phyloP scores from a whole-genome alignment of 2,797 vertebrate species.

The Menidia menidia region DNA sequence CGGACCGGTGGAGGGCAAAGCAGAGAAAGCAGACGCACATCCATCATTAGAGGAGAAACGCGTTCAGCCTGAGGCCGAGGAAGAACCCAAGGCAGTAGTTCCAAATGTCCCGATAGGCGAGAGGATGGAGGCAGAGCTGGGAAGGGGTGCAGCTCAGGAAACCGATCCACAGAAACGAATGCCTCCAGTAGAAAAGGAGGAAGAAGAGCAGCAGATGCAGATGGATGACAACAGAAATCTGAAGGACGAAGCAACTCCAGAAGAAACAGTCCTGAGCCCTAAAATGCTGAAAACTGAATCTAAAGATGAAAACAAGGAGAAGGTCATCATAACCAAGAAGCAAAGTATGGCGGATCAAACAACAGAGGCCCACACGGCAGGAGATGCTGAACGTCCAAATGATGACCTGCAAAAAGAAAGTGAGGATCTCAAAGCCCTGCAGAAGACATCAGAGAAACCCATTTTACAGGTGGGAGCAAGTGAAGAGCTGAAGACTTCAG shows the following conservation, averaged over 20 bases:
- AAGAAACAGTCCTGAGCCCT: not conserved
- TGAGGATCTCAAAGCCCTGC: not conserved
- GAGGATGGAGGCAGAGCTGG: slow-evolving; percentile 11
- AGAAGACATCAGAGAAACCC: slow-evolving; percentile 5
- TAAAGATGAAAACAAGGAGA: slow-evolving; percentile 3
- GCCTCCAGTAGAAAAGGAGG: slow-evolving; percentile 21
- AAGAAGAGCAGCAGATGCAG: slow-evolving; percentile 13
- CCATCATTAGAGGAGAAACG: slow-evolving; percentile 30
- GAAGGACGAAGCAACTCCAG: slow-evolving; percentile 7
- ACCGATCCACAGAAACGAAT: slow-evolving; percentile 20
- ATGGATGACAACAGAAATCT: slow-evolving; percentile 2
- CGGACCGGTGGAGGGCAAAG: slow-evolving; percentile 8
- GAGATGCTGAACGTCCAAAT: slow-evolving; percentile 12
- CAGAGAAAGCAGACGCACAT: slow-evolving; percentile 29
- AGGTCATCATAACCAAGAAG: not conserved
- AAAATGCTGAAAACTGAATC: not conserved
- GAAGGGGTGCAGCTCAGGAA: slow-evolving; percentile 8
- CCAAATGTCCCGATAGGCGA: slow-evolving; percentile 26
- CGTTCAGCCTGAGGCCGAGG: slow-evolving; percentile 20
- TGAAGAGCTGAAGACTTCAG: not conserved
- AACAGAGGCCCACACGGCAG: not conserved
- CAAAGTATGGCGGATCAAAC: slow-evolving; percentile 4
- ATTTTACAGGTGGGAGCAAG: slow-evolving; percentile 11
- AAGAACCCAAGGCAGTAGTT: slow-evolving; percentile 8
- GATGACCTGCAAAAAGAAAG: not conserved